Evolutionary conservation across 2,113 vertebrate genomes (phyloP).

Genomic region (Semnornis frantzii): DNA sequence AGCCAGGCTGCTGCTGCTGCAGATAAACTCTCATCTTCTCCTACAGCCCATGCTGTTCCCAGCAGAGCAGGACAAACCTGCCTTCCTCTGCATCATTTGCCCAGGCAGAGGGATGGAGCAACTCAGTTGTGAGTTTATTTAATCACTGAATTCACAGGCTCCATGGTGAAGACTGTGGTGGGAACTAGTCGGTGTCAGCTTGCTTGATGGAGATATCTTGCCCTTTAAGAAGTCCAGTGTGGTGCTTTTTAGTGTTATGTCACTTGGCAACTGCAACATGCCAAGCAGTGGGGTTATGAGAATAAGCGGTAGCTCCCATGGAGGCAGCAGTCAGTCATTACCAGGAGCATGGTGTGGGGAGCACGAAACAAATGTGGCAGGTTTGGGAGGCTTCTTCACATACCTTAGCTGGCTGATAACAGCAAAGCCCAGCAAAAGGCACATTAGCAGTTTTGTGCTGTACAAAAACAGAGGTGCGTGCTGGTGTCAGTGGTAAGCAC

Average conservation of each 20-base stretch:
- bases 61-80: neutral
- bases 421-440: neutral
- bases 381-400: neutral
- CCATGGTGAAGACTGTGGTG: too few species aligned
- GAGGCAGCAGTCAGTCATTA: neutral
- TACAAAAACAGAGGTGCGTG: neutral
- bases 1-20: neutral
- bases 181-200: neutral
- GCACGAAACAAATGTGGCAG: fast-evolving
- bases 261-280: neutral
- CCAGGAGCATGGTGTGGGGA: fast-evolving
- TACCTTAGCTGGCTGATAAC: neutral
- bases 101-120: neutral
- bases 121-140: neutral
- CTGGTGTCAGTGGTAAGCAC: neutral
- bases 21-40: neutral
- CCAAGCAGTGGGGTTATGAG: neutral
- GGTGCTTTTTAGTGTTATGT: neutral
- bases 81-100: neutral
- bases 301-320: neutral
- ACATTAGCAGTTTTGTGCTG: fast-evolving
- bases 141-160: neutral
- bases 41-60: neutral
- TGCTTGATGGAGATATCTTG: neutral
- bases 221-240: neutral